These are phyloP conservation scores for Pangasius macronema DNA, from an alignment of 2,797 vertebrate genomes.

Conservation along the genomic window DNA sequence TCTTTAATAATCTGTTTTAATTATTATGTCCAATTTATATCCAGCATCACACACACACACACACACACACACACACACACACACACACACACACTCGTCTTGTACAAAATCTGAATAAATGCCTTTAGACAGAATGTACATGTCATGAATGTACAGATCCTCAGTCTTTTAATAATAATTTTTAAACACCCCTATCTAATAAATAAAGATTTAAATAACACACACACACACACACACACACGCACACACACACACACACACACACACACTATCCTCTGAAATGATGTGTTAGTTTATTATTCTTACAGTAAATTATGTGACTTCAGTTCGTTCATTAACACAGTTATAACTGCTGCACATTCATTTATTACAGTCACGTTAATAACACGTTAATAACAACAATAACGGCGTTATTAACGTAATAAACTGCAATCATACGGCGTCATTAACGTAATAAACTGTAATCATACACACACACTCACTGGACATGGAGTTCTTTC, in stretches of 20 bases:
- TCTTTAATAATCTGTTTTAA: too few species aligned
- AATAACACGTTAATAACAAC: background rate
- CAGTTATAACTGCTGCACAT: background rate
- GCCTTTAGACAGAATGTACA: too few species aligned
- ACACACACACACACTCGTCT: too few species aligned
- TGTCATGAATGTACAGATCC: too few species aligned
- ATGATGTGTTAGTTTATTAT: background rate
- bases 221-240: constrained; percentile 14
- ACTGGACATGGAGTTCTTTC: background rate
- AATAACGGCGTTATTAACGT: background rate
- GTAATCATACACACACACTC: background rate
- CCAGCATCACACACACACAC: too few species aligned
- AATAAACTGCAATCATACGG: background rate
- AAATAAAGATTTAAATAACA: too few species aligned
- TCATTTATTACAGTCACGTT: background rate
- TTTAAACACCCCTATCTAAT: too few species aligned
- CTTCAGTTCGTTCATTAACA: background rate
- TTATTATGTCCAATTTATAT: too few species aligned
- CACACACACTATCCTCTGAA: background rate
- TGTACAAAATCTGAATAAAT: too few species aligned
- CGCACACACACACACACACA: constrained; percentile 20
- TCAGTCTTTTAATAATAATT: too few species aligned
- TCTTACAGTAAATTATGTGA: background rate
- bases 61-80: too few species aligned
- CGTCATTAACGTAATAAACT: background rate